Percentiles rank a stretch among this genome's conserved stretches.
Conservation (phyloP, 2,888 invertebrate genomes). For the Troides aeacus region DNA sequence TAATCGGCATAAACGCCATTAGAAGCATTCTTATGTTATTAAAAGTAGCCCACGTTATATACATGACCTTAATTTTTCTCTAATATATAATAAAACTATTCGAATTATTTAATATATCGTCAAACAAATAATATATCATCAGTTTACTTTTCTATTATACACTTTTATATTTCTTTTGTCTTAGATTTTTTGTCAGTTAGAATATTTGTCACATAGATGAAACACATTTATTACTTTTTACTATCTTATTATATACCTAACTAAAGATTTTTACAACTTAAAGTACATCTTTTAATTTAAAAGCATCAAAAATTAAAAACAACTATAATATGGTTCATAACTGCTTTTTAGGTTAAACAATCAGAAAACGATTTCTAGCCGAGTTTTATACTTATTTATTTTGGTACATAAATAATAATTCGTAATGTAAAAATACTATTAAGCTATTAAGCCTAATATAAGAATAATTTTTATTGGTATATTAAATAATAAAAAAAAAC, state of each 20-base stretch:
- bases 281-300: too few species aligned
- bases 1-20: conserved; percentile 72
- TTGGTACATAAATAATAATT: too few species aligned
- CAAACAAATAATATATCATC: neutral
- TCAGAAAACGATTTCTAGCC: too few species aligned
- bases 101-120: neutral
- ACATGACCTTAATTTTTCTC: conserved; percentile 44
- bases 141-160: neutral
- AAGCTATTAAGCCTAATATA: too few species aligned
- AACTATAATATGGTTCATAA: too few species aligned
- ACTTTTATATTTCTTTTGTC: neutral
- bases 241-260: too few species aligned
- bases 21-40: conserved; percentile 69
- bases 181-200: neutral
- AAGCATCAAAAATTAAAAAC: too few species aligned
- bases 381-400: too few species aligned
- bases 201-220: neutral
- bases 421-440: too few species aligned
- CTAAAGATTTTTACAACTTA: too few species aligned
- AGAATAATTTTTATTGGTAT: too few species aligned
- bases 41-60: conserved; percentile 70
- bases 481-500: neutral
- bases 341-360: too few species aligned
- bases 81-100: neutral
- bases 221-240: neutral